Evolutionary conservation across 2,888 invertebrate genomes (phyloP).

Genomic region (Galeruca laticollis): DNA sequence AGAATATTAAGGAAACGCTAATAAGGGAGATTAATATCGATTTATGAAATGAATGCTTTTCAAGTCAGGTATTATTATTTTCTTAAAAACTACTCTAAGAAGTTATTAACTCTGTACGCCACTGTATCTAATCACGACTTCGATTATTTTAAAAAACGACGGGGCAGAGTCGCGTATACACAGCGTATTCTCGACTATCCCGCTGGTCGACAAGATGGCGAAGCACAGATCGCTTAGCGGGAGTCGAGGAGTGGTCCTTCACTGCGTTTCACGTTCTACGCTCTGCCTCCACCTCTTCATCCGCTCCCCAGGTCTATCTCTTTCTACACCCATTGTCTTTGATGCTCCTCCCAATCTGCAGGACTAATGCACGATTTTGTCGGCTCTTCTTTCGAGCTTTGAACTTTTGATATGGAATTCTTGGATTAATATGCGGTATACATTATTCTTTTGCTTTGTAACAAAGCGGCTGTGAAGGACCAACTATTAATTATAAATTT

Average conservation of each 20-base stretch:
- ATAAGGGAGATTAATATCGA: too few relatives aligned
- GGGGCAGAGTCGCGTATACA: constrained; percentile 39
- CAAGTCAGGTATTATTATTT: background rate
- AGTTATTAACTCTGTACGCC: constrained; percentile 5
- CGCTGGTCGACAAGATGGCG: constrained; percentile 62
- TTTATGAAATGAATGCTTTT: background rate
- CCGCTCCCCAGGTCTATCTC: constrained; percentile 55
- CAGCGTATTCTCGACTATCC: constrained; percentile 43
- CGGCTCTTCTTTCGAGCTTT: constrained; percentile 26
- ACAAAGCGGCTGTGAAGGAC: background rate
- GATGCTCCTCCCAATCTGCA: constrained; percentile 57
- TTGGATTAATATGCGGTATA: constrained; percentile 11
- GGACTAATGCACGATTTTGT: constrained; percentile 19
- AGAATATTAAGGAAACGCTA: too few relatives aligned
- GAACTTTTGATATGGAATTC: constrained; percentile 28
- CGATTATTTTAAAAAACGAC: constrained; percentile 51
- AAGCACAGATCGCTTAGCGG: constrained; percentile 56
- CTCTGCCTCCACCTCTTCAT: constrained; percentile 32
- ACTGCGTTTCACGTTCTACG: constrained; percentile 19
- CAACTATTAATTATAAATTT: background rate
- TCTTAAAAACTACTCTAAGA: background rate
- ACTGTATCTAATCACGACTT: constrained; percentile 49
- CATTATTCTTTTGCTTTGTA: constrained; percentile 9
- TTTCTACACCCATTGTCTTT: constrained; percentile 61
- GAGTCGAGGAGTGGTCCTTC: constrained; percentile 61